phyloP scores from a whole-genome alignment of 2,113 vertebrate genomes.

The Mustela lutreola region DNA sequence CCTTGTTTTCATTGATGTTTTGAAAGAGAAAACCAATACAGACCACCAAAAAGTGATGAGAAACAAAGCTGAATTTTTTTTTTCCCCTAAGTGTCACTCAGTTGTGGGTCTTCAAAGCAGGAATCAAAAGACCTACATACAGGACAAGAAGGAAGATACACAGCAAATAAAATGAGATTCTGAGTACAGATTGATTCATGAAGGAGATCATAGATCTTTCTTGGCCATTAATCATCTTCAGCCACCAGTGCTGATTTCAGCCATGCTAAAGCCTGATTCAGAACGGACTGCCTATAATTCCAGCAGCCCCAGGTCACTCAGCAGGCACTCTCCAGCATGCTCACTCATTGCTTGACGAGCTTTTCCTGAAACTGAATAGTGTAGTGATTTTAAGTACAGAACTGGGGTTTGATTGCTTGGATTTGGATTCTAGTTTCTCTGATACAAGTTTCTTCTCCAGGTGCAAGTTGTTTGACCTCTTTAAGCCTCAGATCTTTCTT shows the following conservation, averaged over 20 bases:
- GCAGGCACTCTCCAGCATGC: not conserved
- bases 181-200: not conserved
- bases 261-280: too few species aligned
- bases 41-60: not conserved
- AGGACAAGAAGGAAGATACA: not conserved
- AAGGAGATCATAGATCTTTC: not conserved
- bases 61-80: not conserved
- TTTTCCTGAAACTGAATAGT: not conserved
- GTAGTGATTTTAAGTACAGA: not conserved
- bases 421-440: not conserved
- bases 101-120: not conserved
- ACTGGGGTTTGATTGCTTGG: not conserved
- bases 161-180: not conserved
- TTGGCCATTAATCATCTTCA: not conserved
- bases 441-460: not conserved
- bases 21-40: not conserved
- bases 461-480: not conserved
- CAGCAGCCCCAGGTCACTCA: fast-evolving
- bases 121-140: not conserved
- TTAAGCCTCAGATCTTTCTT: not conserved
- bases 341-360: not conserved
- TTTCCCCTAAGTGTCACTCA: not conserved
- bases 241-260: not conserved
- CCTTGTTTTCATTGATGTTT: not conserved
- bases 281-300: too few species aligned